Percentiles rank a stretch among this genome's conserved stretches.
Conservation (phyloP, 2,113 vertebrate genomes). For the Hemiscyllium ocellatum region DNA sequence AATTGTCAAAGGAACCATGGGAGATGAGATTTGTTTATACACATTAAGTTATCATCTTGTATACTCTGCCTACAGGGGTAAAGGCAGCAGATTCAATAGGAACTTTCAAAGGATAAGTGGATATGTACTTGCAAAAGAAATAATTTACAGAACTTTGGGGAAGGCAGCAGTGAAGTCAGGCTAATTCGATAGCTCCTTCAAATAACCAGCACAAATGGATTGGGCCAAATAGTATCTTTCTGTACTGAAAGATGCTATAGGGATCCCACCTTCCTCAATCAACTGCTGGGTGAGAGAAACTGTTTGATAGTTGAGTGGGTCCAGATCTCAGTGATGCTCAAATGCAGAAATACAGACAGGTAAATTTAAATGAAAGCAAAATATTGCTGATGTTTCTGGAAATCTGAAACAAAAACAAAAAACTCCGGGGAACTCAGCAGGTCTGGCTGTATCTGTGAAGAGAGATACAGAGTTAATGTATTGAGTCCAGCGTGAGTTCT, state of each 20-base stretch:
- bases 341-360: neutral
- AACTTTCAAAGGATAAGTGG: neutral
- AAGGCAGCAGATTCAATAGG: neutral
- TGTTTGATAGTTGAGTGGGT: neutral
- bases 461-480: too few species aligned
- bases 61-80: neutral
- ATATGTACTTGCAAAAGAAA: neutral
- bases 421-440: too few species aligned
- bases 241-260: neutral
- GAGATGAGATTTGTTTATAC: neutral
- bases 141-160: neutral
- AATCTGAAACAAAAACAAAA: too few species aligned
- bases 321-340: neutral
- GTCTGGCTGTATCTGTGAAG: too few species aligned
- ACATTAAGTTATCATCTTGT: neutral
- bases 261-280: neutral
- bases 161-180: neutral
- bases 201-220: neutral
- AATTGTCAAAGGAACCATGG: neutral
- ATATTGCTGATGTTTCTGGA: too few species aligned
- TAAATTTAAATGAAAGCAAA: too few species aligned
- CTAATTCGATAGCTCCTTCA: neutral
- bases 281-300: neutral
- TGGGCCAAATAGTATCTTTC: neutral
- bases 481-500: too few species aligned